Conservation (phyloP, 1,140 invertebrate genomes). For the Cyclina sinensis region DNA sequence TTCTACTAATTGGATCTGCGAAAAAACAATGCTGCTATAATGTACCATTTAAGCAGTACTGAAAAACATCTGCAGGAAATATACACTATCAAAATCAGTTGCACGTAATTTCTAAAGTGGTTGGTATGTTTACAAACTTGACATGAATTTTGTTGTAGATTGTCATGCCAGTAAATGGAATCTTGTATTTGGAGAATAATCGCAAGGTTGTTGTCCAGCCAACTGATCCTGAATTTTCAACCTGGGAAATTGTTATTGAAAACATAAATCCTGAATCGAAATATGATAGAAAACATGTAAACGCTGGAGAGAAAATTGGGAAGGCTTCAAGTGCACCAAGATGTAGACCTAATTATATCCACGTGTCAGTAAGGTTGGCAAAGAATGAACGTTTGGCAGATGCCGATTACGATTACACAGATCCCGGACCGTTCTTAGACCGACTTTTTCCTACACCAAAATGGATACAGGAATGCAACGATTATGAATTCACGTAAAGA, state of each 20-base stretch:
- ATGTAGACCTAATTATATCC: conserved; percentile 35
- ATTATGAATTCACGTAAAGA: conserved; percentile 45
- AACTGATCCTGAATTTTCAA: conserved; percentile 38
- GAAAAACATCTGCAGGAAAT: too few relatives aligned
- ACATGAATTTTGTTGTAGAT: conserved; percentile 5
- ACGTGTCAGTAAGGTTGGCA: conserved; percentile 30
- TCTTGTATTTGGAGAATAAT: not conserved
- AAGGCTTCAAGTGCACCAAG: conserved; percentile 2
- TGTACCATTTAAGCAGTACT: too few relatives aligned
- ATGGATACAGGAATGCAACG: conserved; percentile 62
- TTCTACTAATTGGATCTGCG: too few relatives aligned
- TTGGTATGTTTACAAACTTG: too few relatives aligned
- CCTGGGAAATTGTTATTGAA: conserved; percentile 42
- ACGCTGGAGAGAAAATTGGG: conserved; percentile 42
- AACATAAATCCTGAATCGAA: conserved; percentile 12
- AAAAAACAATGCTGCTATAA: too few relatives aligned
- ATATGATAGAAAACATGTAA: not conserved
- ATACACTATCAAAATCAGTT: too few relatives aligned
- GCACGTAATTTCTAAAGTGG: too few relatives aligned
- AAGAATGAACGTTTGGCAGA: not conserved
- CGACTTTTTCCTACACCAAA: conserved; percentile 37
- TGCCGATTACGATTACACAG: conserved; percentile 54
- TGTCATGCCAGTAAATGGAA: conserved; percentile 55
- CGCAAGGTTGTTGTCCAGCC: conserved; percentile 10
- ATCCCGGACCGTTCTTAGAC: conserved; percentile 48